Evolutionary conservation across 2,888 invertebrate species (phyloP), one percentile per base, ranked within the genome.

Genomic region (Polydrusus cervinus): DNA sequence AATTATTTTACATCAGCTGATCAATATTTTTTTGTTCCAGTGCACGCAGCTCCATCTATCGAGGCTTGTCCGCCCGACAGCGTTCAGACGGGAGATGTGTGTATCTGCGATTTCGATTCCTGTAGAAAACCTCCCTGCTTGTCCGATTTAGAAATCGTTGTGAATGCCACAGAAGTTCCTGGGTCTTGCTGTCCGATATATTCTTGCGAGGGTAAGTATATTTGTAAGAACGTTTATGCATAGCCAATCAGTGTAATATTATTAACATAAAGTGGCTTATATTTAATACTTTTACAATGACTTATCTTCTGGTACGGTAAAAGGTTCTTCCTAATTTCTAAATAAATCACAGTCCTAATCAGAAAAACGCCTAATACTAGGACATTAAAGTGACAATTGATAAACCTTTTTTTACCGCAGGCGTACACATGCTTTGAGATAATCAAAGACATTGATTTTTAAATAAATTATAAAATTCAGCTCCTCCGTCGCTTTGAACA

Each of bases 131-230:
- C 85, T 30, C 80, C 82, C 0, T 86, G 86, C 62, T 78, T 76
- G 16, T 70, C 79, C 16, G 73, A 75, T 30, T 77, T 85, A 68
- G 55, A 68, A 38, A 51, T 82, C n/a, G 73, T 79, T 9, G 68
- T 78, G 16, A 82, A 83, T 71, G 81, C 79, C 30, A 82, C 80
- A 38, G 80, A 83, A 25, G 71, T 77, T 16, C 85, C 85, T 5
- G 84, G 85, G 18, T 71, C 71, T 20, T 86, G 86, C 75, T 86
- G 86, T 72, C 85, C 86, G 0, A 80, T 78, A 7, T 86, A 85
- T 74, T 78, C 82, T 5, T 86, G 86, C 78, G 80, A 80, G 38
- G 78, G 78, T 78, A 70, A 11, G 64, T 18, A 53, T 14, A 1
- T 45, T 45, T 3, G 1, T 34, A 34, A 34, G 1, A 34, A 8